These are phyloP conservation scores for Drosophila phalerata DNA, from an alignment of 2,888 invertebrate genomes.

Conservation along the genomic window DNA sequence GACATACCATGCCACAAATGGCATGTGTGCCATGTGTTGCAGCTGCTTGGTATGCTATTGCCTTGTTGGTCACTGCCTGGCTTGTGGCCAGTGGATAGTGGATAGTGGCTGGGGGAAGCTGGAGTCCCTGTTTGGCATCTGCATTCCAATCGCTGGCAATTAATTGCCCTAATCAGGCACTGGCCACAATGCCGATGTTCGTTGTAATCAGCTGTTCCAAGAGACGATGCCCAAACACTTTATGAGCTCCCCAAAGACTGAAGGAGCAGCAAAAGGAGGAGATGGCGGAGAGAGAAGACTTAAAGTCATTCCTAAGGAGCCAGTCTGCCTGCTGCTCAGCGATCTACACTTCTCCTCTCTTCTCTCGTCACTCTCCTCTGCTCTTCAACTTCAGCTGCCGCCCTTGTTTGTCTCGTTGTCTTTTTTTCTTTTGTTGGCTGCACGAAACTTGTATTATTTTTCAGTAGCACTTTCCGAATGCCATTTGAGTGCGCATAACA, in stretches of 20 bases:
- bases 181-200: conserved; percentile 55
- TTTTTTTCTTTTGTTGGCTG: conserved; percentile 65
- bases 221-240: conserved; percentile 56
- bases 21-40: conserved; percentile 63
- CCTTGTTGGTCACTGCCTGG: conserved; percentile 24
- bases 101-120: not conserved
- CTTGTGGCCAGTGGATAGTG: conserved; percentile 1
- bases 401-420: conserved; percentile 36
- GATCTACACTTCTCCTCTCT: not conserved
- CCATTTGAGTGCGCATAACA: conserved; percentile 81
- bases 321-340: conserved; percentile 13
- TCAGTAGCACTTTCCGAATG: conserved; percentile 83
- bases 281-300: conserved; percentile 17
- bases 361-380: not conserved
- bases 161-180: conserved; percentile 78
- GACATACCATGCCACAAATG: conserved; percentile 42
- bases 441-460: conserved; percentile 81
- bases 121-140: conserved; percentile 32
- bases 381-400: conserved; percentile 15
- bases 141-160: conserved; percentile 70
- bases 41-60: conserved; percentile 38
- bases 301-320: conserved; percentile 44
- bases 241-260: conserved; percentile 49
- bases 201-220: conserved; percentile 74
- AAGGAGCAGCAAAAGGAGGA: not conserved